phyloP scores from a whole-genome alignment of 2,113 vertebrate genomes.

The Malaclemys terrapin region DNA sequence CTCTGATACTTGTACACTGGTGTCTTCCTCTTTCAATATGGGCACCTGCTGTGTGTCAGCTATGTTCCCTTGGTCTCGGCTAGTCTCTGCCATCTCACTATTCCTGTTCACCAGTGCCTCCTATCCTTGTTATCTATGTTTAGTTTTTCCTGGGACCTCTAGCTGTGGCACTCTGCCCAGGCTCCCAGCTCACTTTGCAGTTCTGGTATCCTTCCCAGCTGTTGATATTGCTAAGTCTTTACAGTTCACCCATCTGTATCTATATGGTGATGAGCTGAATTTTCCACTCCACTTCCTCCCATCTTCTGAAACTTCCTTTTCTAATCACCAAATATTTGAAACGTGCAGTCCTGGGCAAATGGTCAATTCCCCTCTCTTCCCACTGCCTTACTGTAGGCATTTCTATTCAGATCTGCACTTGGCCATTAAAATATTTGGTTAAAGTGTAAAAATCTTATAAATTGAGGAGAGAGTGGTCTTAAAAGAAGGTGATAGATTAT shows the following conservation, averaged over 20 bases:
- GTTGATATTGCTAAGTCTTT: neutral
- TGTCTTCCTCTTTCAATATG: neutral
- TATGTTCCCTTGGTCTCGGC: neutral
- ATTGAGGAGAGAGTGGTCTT: neutral
- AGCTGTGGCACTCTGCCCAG: neutral
- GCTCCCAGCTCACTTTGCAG: neutral
- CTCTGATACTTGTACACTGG: too few species aligned
- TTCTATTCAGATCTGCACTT: neutral
- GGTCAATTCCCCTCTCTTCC: neutral
- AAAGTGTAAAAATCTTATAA: neutral
- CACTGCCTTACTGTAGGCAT: neutral
- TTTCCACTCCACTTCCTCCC: neutral
- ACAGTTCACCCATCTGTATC: neutral
- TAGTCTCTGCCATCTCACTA: neutral
- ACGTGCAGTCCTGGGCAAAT: neutral
- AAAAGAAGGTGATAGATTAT: neutral
- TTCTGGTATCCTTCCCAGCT: neutral
- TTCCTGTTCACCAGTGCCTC: neutral
- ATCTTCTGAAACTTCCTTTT: neutral
- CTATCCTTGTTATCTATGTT: neutral
- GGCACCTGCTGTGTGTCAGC: neutral
- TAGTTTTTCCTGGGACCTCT: neutral
- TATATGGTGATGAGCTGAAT: neutral
- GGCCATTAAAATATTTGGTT: neutral
- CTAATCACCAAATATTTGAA: neutral